Base-by-base conservation (phyloP, 2,797 vertebrate species). In the Gadopsis bispinosus region DNA sequence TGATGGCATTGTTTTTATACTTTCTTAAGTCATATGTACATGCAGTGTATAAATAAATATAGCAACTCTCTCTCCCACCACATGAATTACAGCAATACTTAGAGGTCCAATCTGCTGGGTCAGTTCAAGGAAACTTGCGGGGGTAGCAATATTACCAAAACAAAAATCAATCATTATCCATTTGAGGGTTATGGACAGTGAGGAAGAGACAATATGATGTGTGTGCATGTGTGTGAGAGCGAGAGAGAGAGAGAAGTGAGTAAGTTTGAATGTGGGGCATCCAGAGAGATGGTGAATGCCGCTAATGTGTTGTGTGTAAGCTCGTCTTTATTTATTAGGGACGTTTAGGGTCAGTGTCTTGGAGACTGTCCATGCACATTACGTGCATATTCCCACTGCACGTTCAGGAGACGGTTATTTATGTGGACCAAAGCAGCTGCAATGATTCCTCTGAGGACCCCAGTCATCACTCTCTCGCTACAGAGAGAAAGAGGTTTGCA, bases 241-340 rank as follows among this genome's bases (percentile, higher is more conserved):
- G 37, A 37, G 35, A 37, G 35, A 37, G 8, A 37, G 35, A 37
- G 45, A 47, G 2, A 59, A 56, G 62, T 29, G 53, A 67, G 58
- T 9, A 7, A 47, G 61, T 64, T 75, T 83, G 60, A 80, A 68
- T 75, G 80, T 59, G 5, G 8, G 17, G 47, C 56, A 78, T 69
- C 47, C 72, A 76, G 63, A 79, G 39, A 80, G 69, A 88, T 80
- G 83, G 79, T 56, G 71, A 86, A 77, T 48, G 63, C 71, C 56
- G 60, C 74, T 90, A 87, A 88, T 92, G 79, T 78, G 86, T 77
- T 77, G 81, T 83, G 54, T 77, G 75, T 61, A 65, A 76, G 74
- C 73, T 83, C 66, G 78, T 85, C 80, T 87, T 91, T 88, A 91
- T 92, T 91, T 92, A 93, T 92, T 88, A 85, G 87, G 79, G 81